phyloP scores from a whole-genome alignment of 35 echinoderm and acorn worm genomes.

The Acanthaster planci region DNA sequence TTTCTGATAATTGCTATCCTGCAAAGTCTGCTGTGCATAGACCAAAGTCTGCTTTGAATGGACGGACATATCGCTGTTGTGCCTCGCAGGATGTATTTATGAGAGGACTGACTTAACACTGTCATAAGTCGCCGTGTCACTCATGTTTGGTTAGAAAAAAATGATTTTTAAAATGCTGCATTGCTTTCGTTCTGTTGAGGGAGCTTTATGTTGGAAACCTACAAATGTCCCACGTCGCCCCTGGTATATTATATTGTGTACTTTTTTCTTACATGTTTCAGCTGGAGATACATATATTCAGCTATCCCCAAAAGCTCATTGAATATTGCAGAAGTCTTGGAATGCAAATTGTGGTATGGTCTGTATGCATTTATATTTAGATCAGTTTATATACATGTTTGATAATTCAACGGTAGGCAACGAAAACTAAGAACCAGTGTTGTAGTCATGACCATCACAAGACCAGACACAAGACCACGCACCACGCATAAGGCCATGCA shows the following conservation, averaged over 20 bases:
- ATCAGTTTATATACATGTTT: background rate
- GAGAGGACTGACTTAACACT: too few species aligned
- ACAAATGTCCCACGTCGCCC: too few species aligned
- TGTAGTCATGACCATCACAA: too few species aligned
- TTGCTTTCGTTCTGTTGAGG: too few species aligned
- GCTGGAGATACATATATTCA: background rate
- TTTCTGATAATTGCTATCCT: background rate
- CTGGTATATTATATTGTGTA: background rate
- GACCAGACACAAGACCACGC: too few species aligned
- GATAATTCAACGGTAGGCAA: background rate
- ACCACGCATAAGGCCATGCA: background rate
- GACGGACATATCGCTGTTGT: background rate
- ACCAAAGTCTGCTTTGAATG: too few species aligned
- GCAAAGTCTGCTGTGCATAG: too few species aligned
- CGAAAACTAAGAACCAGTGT: background rate
- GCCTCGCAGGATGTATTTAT: too few species aligned
- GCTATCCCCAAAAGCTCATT: background rate
- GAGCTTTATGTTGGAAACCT: too few species aligned
- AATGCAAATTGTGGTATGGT: background rate
- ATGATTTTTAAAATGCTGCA: background rate
- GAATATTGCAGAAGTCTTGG: constrained; percentile 2
- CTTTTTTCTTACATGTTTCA: background rate
- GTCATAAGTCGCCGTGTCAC: too few species aligned
- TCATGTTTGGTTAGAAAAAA: background rate
- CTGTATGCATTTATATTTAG: too few species aligned